Evolutionary conservation across 2,113 vertebrate genomes (phyloP).

Genomic region (Tringa solitaria): DNA sequence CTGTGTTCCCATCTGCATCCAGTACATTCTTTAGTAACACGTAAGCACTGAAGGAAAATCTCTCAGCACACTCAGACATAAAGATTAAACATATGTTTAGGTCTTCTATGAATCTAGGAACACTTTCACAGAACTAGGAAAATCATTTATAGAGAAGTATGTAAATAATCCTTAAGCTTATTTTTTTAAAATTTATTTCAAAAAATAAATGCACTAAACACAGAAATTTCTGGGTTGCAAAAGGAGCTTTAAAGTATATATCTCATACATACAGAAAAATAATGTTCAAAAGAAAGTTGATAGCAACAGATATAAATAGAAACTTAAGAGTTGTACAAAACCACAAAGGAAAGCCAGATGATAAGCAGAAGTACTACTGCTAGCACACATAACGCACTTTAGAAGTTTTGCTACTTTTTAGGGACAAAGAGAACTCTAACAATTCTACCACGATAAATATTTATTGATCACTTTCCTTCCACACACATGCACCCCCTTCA

Average conservation of each 20-base stretch:
- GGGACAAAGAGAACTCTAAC: not conserved
- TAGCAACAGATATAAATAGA: not conserved
- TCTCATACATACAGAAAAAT: not conserved
- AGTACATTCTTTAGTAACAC: not conserved
- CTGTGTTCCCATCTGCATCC: not conserved
- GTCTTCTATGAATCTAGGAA: not conserved
- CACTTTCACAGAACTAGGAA: not conserved
- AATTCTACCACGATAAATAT: not conserved
- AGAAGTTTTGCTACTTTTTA: not conserved
- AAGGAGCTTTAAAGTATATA: not conserved
- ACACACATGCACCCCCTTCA: no score
- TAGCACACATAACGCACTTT: not conserved
- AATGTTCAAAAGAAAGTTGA: not conserved
- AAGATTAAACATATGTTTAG: not conserved
- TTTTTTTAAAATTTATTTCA: not conserved
- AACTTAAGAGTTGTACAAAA: not conserved
- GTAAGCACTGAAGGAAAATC: not conserved
- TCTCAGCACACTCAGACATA: not conserved
- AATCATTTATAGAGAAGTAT: not conserved
- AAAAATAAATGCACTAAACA: not conserved
- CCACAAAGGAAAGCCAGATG: not conserved
- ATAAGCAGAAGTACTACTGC: not conserved
- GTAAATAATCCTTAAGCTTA: not conserved
- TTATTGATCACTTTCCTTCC: not conserved
- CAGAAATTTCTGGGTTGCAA: not conserved